phyloP scores from a whole-genome alignment of 2,888 invertebrate species.

The Dione juno region DNA sequence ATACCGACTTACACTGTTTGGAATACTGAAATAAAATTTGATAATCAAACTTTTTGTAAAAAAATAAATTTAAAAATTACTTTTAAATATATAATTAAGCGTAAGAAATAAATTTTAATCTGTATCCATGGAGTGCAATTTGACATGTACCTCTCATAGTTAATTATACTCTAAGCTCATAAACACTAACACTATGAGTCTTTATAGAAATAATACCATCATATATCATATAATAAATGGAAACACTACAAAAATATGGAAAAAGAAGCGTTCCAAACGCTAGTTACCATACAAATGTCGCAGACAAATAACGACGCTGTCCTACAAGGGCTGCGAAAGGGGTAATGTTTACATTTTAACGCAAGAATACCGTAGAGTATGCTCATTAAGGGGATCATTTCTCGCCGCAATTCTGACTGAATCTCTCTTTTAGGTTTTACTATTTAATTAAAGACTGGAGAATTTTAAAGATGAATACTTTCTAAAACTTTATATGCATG shows the following conservation, averaged over 20 bases:
- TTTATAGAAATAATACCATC: no score
- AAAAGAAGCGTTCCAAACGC: constrained; percentile 54
- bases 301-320: constrained; percentile 75
- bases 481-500: neutral
- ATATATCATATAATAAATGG: no score
- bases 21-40: neutral
- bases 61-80: no score
- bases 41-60: neutral
- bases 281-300: constrained; percentile 59
- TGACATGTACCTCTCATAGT: no score
- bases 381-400: constrained; percentile 75
- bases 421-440: constrained; percentile 67
- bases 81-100: no score
- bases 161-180: no score
- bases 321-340: constrained; percentile 66
- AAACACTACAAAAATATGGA: neutral
- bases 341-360: constrained; percentile 80
- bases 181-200: no score
- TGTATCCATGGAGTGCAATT: no score
- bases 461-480: neutral
- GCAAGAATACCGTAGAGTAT: constrained; percentile 67
- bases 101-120: no score
- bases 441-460: constrained; percentile 58
- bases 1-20: neutral
- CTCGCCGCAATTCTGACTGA: constrained; percentile 59